Base-by-base conservation (phyloP, 2,888 invertebrate genomes). In the Xestia ashworthii region DNA sequence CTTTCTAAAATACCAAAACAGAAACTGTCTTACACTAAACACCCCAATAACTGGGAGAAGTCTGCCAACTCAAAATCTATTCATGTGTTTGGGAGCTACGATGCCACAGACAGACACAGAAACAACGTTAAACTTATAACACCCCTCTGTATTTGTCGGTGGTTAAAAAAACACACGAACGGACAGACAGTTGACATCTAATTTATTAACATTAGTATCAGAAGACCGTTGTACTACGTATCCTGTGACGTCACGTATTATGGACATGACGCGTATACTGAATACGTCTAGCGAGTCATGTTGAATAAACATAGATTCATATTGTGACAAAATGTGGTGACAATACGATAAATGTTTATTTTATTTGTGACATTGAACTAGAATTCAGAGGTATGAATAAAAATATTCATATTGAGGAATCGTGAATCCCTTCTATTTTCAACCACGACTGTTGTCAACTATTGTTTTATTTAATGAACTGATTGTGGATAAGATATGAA, bases 201-300 rank as follows among this genome's bases (percentile, higher is more conserved):
- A 64, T n/a, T n/a, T n/a, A n/a, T 48, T 55, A 50, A 65, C 22
- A 46, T 58, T 22, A 60, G 12, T 50, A 74, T 71, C 44, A 70
- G n/a, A n/a, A 62, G 44, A 69, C 38, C 60, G 32, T 58, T 76
- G 68, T 76, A 44, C 48, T 70, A 78, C n/a, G 72, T 58, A 58
- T 84, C 62, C 72, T 71, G 80, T 76, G 84, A 83, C 82, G 80
- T 83, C 72, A 82, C 38, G 32, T 55, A 11, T 22, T 11, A 71
- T 19, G 25, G n/a, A 32, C 53, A 60, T 80, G 70, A 64, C 72
- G 82, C 72, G 55, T 50, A 69, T 68, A 64, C 53, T 55, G 41
- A 55, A 53, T 6, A 48, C n/a, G 66, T 71, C 62, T 81, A 44
- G 66, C 65, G 41, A 48, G 53, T 46, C 58, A 38, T 78, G 62